Evolutionary conservation across 1,140 invertebrate genomes (phyloP), one percentile per base, ranked within the genome.

Genomic region (Drosophila melanica): DNA sequence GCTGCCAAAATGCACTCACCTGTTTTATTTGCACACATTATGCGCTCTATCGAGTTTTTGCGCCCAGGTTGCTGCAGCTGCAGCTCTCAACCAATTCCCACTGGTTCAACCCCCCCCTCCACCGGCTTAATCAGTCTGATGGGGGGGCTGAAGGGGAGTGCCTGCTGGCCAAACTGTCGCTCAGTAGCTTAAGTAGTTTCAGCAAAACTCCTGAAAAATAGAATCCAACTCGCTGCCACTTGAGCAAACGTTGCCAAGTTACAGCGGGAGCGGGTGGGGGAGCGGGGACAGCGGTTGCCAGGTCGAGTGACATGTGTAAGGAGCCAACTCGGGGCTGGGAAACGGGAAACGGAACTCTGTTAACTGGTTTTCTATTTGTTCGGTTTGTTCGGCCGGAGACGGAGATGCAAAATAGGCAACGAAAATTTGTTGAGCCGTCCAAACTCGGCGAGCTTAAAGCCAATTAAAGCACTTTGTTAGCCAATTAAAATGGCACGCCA

Each of bases 11-110:
- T 58, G 67, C 79, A 79, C 71, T 62, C 84, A 89, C 82, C 82
- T 87, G 73, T 89, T 79, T 89, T 82, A 87, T 87, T 87, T 87
- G 79, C 76, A 55, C 75, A 79, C 69, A 87, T 87, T 89, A 87
- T 87, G 62, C 82, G 77, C 84, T 87, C 82, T 77, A 87, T 87
- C 89, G 84, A 75, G 53, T 81, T 39, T 37, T 51, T 50, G 72
- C 67, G 60, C 72, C 54, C 55, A 35, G 47, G 11, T 44, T 54
- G 10, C 64, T 54, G 10, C 64, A 41, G 39, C 44, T 44, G 30
- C 35, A 3, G 7, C 62, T 30, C 39, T 4, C 16, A 3, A 33
- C 33, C n/a, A 30, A 18, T 7, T 37, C 33, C 33, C 23, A 20
- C 39, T 35, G 33, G 33, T 8, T 18, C 8, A 14, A 11, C 27